Evolutionary conservation across 2,113 vertebrate species (phyloP).

Genomic region (Phylloscopus trochiloides): DNA sequence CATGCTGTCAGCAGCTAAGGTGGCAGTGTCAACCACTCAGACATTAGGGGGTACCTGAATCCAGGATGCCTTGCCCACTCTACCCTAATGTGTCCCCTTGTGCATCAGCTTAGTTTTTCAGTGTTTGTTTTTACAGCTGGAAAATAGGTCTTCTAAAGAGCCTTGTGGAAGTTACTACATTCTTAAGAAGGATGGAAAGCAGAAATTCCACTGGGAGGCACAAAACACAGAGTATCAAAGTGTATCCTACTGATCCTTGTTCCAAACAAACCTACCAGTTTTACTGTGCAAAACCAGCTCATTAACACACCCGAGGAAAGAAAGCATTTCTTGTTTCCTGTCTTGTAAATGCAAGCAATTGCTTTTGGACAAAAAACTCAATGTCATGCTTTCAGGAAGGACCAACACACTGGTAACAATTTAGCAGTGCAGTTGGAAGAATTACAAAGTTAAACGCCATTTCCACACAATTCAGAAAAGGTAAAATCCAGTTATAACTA

Average conservation of each 20-base stretch:
- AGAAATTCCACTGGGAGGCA: neutral
- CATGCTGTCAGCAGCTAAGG: neutral
- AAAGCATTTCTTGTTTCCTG: neutral
- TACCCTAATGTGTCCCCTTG: neutral
- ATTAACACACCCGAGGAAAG: neutral
- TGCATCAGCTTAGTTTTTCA: neutral
- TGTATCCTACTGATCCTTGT: neutral
- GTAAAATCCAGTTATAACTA: neutral
- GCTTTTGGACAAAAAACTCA: neutral
- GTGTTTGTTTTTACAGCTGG: neutral
- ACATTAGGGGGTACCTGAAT: fast-evolving
- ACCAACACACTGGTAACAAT: neutral
- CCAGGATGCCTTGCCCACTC: neutral
- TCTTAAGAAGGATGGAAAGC: neutral
- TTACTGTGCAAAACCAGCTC: neutral
- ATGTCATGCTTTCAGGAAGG: neutral
- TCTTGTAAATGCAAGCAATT: neutral
- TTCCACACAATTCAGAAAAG: neutral
- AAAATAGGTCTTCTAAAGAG: neutral
- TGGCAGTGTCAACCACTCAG: neutral
- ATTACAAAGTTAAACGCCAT: neutral
- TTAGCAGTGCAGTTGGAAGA: neutral
- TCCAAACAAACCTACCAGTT: neutral
- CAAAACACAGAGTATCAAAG: neutral
- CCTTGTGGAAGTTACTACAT: neutral